Base-by-base conservation (phyloP, 2,888 invertebrate species). In the Andrena chrysosceles region DNA sequence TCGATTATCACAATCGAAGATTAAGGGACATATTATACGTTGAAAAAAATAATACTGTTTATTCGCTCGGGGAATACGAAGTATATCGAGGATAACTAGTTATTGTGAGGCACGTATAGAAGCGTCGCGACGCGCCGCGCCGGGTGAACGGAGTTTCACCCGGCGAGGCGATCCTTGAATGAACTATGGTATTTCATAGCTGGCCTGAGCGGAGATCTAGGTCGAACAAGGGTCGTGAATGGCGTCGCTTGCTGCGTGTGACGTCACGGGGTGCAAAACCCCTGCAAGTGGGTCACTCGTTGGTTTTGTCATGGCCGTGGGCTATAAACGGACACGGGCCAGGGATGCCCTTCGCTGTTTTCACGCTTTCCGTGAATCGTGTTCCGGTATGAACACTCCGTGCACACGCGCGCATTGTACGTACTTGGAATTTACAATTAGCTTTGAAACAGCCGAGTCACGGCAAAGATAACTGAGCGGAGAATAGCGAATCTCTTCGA, bases 141-240 rank as follows among this genome's bases (percentile, higher is more conserved):
- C 31, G 52, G 20, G 13, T n/a, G 29, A 10, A 16, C n/a, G 8
- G 71, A 49, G 4, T 33, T 13, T 16, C 42, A 16, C 42, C 42
- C 42, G 42, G 42, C 42, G 52, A 62, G 26, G 52, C 48, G 72
- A 63, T 85, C 76, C 86, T 88, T 92, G 90, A 93, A 92, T 93
- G 92, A 93, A 93, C 91, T 90, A 91, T 92, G 91, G 91, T 92
- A 91, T 92, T 91, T 91, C 90, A 91, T 89, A 91, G 89, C 77
- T 84, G 84, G 85, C 76, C 49, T 71, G 82, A 69, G 75, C 63
- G 83, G 77, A 75, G 87, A 93, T 92, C 88, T 92, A 84, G 93
- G 92, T 91, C 92, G 91, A 83, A 86, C 87, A 84, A 90, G 91
- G 91, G 90, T 92, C 91, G 88, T 93, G 93, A 93, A 93, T 93